Base-by-base conservation (phyloP, 1,140 invertebrate genomes). In the Pachypsylla venusta region DNA sequence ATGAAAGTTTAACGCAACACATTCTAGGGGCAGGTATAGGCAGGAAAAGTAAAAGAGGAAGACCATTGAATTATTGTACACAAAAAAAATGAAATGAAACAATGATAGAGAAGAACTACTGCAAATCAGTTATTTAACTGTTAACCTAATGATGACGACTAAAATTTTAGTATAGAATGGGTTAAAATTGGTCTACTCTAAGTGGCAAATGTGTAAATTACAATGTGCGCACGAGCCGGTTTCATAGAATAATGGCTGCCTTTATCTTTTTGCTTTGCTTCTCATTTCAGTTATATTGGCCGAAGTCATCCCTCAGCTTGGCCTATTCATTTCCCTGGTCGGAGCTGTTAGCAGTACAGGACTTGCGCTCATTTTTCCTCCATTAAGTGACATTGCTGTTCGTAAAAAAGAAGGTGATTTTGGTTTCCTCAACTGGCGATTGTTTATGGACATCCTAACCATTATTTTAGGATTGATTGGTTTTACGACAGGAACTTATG, bases 261-360 rank as follows among this genome's bases (percentile, higher is more conserved):
- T n/a, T n/a, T 24, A 27, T n/a, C n/a, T 16, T 39, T 35, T 59
- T 54, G 55, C 61, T 56, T 22, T 48, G 20, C 53, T 57, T 42
- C 53, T 30, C 60, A 12, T 60, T 76, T 1, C 69, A 91, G 89
- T 88, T 74, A 67, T 80, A 0, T 22, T 93, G 42, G 91, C 91
- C 0, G 80, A 85, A 60, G 75, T 81, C 0, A 83, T 96, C 59
- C 90, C 91, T 1, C 75, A 89, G 64, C 73, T 97, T 54, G 85
- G 86, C 40, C 73, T 90, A 1, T 84, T 95, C 70, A 95, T 97
- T 62, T 91, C 92, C 0, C 73, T 94, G 40, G 84, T 95, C 42
- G 93, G 93, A 1, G 89, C 93, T 0, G 75, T 94, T 3, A 87
- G 86, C 67, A 89, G 87, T 62, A 88, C 88, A 25, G 82, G 86